phyloP scores from a whole-genome alignment of 2,113 vertebrate genomes.

The Rhynchomys soricoides region DNA sequence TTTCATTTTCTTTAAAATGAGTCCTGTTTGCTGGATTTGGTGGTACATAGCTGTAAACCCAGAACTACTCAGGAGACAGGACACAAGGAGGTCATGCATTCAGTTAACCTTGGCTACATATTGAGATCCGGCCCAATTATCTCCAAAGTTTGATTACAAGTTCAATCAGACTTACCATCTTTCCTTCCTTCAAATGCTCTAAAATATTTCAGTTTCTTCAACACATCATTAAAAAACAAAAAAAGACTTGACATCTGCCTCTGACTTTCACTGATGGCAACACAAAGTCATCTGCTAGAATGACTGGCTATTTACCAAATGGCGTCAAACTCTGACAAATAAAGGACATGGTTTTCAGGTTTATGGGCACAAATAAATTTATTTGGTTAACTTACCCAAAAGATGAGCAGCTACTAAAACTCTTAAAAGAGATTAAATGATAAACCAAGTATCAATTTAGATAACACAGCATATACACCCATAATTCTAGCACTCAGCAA shows the following conservation, averaged over 20 bases:
- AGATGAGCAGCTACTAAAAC: constrained; percentile 31
- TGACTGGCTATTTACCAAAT: background rate
- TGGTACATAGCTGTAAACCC: background rate
- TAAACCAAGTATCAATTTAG: constrained; percentile 51
- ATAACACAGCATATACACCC: background rate
- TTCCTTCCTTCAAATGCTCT: constrained; percentile 14
- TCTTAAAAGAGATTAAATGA: constrained; percentile 7
- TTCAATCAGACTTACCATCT: constrained; percentile 12
- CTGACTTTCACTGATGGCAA: background rate
- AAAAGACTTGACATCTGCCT: constrained; percentile 30
- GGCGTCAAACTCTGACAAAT: constrained; percentile 32
- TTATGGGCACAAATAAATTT: constrained; percentile 36
- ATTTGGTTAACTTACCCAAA: constrained; percentile 29
- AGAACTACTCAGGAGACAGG: background rate
- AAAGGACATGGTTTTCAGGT: background rate
- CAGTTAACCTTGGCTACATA: background rate
- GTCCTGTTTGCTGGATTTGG: background rate
- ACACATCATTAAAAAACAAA: constrained; percentile 25
- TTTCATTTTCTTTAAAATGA: constrained; percentile 37
- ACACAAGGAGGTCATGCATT: background rate
- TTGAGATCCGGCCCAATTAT: background rate
- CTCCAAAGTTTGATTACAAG: background rate
- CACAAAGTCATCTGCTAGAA: background rate
- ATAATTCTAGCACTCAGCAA: background rate
- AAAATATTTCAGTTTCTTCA: constrained; percentile 57